phyloP scores from a whole-genome alignment of 1,140 invertebrate species.

The Forficula auricularia region DNA sequence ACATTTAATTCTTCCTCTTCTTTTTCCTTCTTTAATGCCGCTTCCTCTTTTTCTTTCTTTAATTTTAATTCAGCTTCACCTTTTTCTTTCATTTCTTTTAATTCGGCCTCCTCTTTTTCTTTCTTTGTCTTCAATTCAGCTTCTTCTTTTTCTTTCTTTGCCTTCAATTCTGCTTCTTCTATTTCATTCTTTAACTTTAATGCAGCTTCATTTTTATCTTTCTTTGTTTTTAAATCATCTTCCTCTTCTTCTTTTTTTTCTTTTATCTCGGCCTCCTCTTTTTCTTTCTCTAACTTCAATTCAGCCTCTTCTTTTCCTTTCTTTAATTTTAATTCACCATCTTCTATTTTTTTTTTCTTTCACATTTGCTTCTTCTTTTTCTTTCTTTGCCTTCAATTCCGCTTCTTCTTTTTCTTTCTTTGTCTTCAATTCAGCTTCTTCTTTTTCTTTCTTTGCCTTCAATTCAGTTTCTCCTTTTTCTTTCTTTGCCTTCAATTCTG shows the following conservation, averaged over 20 bases:
- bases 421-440: constrained; percentile 13
- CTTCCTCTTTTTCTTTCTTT: constrained; percentile 3
- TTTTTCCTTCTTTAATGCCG: constrained; percentile 3
- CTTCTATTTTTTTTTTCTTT: constrained; percentile 2
- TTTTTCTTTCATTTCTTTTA: constrained; percentile 1
- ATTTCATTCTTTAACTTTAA: constrained; percentile 9
- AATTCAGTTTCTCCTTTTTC: constrained; percentile 12
- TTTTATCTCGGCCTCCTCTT: constrained; percentile 9
- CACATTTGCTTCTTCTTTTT: constrained; percentile 20
- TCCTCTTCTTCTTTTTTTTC: constrained; percentile 14
- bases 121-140: constrained; percentile 11
- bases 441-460: constrained; percentile 8
- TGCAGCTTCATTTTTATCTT: constrained; percentile 14
- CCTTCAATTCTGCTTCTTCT: constrained; percentile 20
- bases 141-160: constrained; percentile 15
- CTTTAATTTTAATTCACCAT: neutral
- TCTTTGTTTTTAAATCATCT: constrained; percentile 11
- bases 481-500: constrained; percentile 20
- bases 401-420: constrained; percentile 22
- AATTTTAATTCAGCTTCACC: neutral
- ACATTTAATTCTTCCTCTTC: constrained; percentile 3
- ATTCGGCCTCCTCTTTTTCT: constrained; percentile 4
- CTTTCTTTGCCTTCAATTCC: constrained; percentile 17
- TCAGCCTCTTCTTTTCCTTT: constrained; percentile 1
- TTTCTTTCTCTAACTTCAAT: constrained; percentile 5